phyloP scores from a whole-genome alignment of 1,140 invertebrate species.

The Drosophila auraria region DNA sequence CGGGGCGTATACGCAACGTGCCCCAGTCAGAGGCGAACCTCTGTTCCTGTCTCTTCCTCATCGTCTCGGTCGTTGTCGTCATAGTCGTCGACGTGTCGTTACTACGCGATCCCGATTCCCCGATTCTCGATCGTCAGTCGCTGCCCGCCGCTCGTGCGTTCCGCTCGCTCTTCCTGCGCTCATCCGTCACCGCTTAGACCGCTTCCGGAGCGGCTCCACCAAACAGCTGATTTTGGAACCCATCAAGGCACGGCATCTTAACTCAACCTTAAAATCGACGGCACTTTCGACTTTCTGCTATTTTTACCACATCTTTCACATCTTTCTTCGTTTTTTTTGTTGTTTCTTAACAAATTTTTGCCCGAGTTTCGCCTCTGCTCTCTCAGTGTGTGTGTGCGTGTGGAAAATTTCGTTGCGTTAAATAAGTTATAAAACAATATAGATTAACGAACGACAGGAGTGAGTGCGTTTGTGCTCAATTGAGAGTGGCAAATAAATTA shows the following conservation, averaged over 20 bases:
- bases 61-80: background rate
- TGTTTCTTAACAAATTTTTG: slow-evolving; percentile 60
- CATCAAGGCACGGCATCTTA: slow-evolving; percentile 64
- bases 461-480: background rate
- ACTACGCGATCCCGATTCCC: slow-evolving; percentile 48
- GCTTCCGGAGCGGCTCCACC: slow-evolving; percentile 30
- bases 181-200: slow-evolving; percentile 13
- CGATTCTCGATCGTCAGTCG: slow-evolving; percentile 48
- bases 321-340: slow-evolving; percentile 19
- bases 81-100: slow-evolving; percentile 33
- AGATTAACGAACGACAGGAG: slow-evolving; percentile 26
- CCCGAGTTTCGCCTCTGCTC: slow-evolving; percentile 50
- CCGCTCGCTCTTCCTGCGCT: slow-evolving; percentile 47
- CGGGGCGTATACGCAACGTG: slow-evolving; percentile 69
- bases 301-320: slow-evolving; percentile 61
- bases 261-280: slow-evolving; percentile 21
- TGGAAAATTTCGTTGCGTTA: slow-evolving; percentile 71
- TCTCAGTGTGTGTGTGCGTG: slow-evolving; percentile 40
- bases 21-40: slow-evolving; percentile 9
- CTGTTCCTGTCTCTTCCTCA: too few species aligned
- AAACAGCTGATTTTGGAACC: slow-evolving; percentile 62
- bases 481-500: slow-evolving; percentile 12
- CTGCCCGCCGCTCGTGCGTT: slow-evolving; percentile 63
- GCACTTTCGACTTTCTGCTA: slow-evolving; percentile 59
- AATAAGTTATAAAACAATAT: slow-evolving; percentile 78